Evolutionary conservation across 2,888 invertebrate species (phyloP).

Genomic region (Diloba caeruleocephala): DNA sequence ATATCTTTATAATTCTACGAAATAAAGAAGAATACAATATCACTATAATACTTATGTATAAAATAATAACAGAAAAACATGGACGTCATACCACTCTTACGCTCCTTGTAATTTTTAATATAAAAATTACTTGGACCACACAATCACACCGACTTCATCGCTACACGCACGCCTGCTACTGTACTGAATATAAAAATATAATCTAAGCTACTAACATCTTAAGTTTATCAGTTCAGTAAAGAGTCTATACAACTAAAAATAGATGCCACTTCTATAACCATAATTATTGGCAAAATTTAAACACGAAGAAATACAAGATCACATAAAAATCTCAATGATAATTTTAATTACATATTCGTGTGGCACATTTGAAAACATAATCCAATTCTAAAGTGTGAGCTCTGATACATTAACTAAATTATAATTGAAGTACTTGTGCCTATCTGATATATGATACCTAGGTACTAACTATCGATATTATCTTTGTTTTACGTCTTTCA

Average conservation of each 20-base stretch:
- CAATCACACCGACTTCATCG: slow-evolving; percentile 64
- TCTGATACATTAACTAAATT: slow-evolving; percentile 56
- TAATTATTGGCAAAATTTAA: slow-evolving; percentile 62
- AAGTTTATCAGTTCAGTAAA: slow-evolving; percentile 84
- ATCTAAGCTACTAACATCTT: slow-evolving; percentile 70
- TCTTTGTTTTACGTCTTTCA: slow-evolving; percentile 45
- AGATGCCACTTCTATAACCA: slow-evolving; percentile 58
- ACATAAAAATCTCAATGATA: slow-evolving; percentile 69
- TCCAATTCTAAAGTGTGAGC: slow-evolving; percentile 48
- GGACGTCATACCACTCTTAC: slow-evolving; percentile 83
- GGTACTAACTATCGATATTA: slow-evolving; percentile 35
- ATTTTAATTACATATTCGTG: slow-evolving; percentile 54
- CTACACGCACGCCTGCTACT: slow-evolving; percentile 60
- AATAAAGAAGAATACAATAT: slow-evolving; percentile 83
- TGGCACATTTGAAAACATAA: slow-evolving; percentile 62
- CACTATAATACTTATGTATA: slow-evolving; percentile 85
- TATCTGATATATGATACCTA: slow-evolving; percentile 55
- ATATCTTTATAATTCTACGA: slow-evolving; percentile 83
- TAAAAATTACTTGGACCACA: slow-evolving; percentile 84
- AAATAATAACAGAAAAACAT: slow-evolving; percentile 77
- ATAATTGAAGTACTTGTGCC: slow-evolving; percentile 85
- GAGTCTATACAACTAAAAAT: slow-evolving; percentile 63
- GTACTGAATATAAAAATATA: slow-evolving; percentile 75
- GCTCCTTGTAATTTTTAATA: slow-evolving; percentile 86
- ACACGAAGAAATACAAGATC: slow-evolving; percentile 59